These are phyloP conservation scores for Thinocorus orbignyianus DNA, from an alignment of 2,113 vertebrate genomes.

Conservation along the genomic window DNA sequence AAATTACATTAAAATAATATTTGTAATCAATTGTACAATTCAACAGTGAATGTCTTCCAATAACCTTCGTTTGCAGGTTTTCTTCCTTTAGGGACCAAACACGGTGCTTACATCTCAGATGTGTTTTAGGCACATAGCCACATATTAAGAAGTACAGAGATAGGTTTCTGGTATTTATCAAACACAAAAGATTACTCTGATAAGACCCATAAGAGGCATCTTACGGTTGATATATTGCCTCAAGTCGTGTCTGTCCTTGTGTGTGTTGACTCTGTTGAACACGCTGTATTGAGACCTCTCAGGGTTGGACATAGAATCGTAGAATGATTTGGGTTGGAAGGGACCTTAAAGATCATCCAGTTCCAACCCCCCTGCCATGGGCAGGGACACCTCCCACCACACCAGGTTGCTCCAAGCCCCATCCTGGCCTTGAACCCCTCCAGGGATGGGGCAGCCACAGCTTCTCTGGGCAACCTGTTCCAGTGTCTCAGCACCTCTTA, in stretches of 20 bases:
- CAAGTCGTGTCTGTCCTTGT: neutral
- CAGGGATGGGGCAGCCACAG: too few relatives aligned
- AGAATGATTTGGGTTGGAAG: too few relatives aligned
- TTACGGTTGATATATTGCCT: rapidly evolving
- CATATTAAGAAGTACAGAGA: neutral
- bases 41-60: neutral
- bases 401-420: too few relatives aligned
- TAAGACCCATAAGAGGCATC: too few relatives aligned
- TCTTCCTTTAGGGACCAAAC: neutral
- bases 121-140: neutral
- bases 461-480: too few relatives aligned
- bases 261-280: neutral
- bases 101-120: neutral
- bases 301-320: neutral
- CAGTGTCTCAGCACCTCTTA: too few relatives aligned
- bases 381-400: too few relatives aligned
- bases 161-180: neutral
- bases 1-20: neutral
- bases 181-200: neutral
- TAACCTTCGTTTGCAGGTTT: neutral
- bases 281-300: neutral
- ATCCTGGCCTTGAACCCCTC: too few relatives aligned
- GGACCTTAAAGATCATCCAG: too few relatives aligned
- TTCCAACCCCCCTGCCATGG: too few relatives aligned
- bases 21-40: neutral